Evolutionary conservation across 2,113 vertebrate species (phyloP), one percentile per base, ranked within the genome.

Genomic region (Alouatta palliata): DNA sequence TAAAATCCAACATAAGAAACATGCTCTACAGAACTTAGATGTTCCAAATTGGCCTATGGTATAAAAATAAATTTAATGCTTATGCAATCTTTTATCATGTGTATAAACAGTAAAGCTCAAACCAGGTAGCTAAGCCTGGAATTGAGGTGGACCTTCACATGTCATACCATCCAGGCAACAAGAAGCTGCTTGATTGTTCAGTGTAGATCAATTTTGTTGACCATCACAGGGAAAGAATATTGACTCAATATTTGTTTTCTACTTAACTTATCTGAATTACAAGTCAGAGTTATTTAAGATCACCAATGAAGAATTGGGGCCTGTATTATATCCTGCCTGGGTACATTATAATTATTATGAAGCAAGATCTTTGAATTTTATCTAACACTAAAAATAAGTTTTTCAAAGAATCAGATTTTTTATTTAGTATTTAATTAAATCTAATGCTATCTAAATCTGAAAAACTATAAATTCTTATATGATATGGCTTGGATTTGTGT

Each of bases 341-440:
- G 68, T 82, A 79, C 73, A 77, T 71, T 56, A 5, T 2, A 91
- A 47, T 61, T 86, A 77, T 91, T 45, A 70, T 43, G 4, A 64
- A 82, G 19, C 14, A 27, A 71, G 20, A 71, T 79, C 4, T 94
- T 14, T 82, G 47, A 12, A 56, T 68, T 95, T 71, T 47, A 87
- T 64, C 14, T 73, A 56, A 71, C 7, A 25, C 56, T 47, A 71
- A 56, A 88, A 61, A 81, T 37, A 87, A 70, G 21, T 5, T 17
- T 93, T 66, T 56, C 19, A 81, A 91, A 91, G 9, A 45, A 6
- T 87, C 13, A 84, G 32, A 47, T 30, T 58, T 89, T 91, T 35
- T 30, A 88, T 43, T 83, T 88, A 54, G 17, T 20, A 76, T 56
- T 68, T 37, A 93, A 84, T 90, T 40, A 68, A 83, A 82, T 95